phyloP scores from a whole-genome alignment of 2,797 vertebrate genomes.

The Limosa lapponica region DNA sequence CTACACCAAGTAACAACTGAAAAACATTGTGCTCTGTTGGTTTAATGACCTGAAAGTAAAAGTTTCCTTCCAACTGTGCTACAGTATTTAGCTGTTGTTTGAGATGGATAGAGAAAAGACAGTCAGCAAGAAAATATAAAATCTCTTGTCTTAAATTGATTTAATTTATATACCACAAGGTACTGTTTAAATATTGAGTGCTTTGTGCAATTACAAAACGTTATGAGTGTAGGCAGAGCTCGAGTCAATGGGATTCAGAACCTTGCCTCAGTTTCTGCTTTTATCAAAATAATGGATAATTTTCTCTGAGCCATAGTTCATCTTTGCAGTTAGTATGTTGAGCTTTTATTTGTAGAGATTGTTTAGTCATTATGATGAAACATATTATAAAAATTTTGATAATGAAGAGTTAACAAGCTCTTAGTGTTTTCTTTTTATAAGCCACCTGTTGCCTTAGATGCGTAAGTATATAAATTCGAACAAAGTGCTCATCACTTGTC shows the following conservation, averaged over 20 bases:
- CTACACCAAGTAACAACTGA: background rate
- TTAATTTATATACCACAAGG: background rate
- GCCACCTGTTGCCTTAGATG: slow-evolving; percentile 81
- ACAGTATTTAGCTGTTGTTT: background rate
- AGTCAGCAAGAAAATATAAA: background rate
- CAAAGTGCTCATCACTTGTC: slow-evolving; percentile 89
- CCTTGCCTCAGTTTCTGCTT: background rate
- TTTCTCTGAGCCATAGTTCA: background rate
- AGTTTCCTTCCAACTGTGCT: background rate
- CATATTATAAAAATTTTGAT: slow-evolving; percentile 61
- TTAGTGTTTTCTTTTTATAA: slow-evolving; percentile 80
- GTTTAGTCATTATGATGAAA: slow-evolving; percentile 58
- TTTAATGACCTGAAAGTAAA: background rate
- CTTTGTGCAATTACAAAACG: background rate
- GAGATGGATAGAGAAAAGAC: background rate
- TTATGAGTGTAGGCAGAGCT: background rate
- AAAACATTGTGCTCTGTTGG: background rate
- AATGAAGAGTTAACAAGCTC: slow-evolving; percentile 74
- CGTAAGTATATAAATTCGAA: slow-evolving; percentile 79
- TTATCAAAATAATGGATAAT: slow-evolving; percentile 1
- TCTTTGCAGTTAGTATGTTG: background rate
- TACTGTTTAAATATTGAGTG: background rate
- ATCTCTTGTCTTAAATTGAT: background rate
- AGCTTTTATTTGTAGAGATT: slow-evolving; percentile 49
- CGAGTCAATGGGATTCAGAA: background rate